Evolutionary conservation across 1,140 invertebrate genomes (phyloP), one percentile per base, ranked within the genome.

Genomic region (Panagrolaimus sp.): DNA sequence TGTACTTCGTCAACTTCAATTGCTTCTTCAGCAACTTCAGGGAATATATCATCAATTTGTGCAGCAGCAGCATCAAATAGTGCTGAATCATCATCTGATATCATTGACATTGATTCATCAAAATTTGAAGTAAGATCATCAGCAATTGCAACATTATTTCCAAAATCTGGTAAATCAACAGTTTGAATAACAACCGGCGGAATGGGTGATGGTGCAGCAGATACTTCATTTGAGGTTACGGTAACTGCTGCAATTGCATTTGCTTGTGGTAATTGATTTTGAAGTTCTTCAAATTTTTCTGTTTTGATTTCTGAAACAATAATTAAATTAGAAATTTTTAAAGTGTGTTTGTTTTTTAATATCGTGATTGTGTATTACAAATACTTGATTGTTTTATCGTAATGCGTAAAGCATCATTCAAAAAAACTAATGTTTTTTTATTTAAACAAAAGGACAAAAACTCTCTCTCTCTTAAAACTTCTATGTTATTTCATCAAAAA

Each of bases 1-100:
- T 57, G 51, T 11, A 57, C 51, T 57, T 57, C 51, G 20, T 57
- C 51, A 9, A 57, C 51, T 57, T 57, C 51, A 11, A 57, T 57
- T 11, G 51, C 51, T 16, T 57, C 51, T 57, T 57, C 51, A 20
- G 51, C 51, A 20, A 57, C 20, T 25, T 57, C 51, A n/a, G 51
- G 51, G n/a, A 57, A 57, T 11, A 57, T 57, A 27, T 57, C 51
- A 23, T 57, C 51, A 25, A 20, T 27, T 9, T 25, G 51, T 4
- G 20, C 20, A 20, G 27, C 27, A 5, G 51, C 11, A 27, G 51
- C 13, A 57, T 57, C 51, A 27, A 57, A 57, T 11, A 27, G 20
- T 20, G n/a, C 51, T 1, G 51, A 57, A 57, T 57, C 51, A 20
- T 57, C 51, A 57, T 57, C 51, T 0, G 51, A 57, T 20, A 57